Percentiles rank a stretch among this genome's conserved stretches.
Conservation (phyloP, 1,140 invertebrate species). For the Campodea augens region DNA sequence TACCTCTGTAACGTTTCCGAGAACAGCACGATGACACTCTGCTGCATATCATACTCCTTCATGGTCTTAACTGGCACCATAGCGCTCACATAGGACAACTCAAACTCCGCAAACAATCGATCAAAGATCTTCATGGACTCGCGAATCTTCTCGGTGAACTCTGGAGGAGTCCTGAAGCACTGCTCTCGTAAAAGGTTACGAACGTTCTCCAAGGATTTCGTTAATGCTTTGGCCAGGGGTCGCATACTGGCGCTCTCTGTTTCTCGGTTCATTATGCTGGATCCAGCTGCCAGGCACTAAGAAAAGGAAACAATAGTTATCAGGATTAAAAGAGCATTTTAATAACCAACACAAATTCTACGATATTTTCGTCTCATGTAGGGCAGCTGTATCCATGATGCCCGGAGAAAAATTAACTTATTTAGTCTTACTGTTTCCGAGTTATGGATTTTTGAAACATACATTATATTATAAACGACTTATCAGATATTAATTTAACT, state of each 20-base stretch:
- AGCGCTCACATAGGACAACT: constrained; percentile 91
- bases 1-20: constrained; percentile 78
- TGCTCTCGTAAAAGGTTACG: constrained; percentile 74
- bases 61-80: constrained; percentile 98
- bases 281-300: constrained; percentile 70
- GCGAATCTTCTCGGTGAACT: constrained; percentile 54
- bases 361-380: too few relatives aligned
- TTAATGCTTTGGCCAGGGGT: constrained; percentile 86
- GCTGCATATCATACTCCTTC: constrained; percentile 89
- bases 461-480: too few relatives aligned
- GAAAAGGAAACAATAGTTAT: constrained; percentile 19
- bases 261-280: constrained; percentile 93
- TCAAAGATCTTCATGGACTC: constrained; percentile 88
- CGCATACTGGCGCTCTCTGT: constrained; percentile 86
- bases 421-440: too few relatives aligned
- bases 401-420: too few relatives aligned
- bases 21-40: constrained; percentile 89
- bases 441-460: too few relatives aligned
- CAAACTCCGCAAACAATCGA: constrained; percentile 88
- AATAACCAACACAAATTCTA: too few relatives aligned
- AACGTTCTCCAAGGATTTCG: constrained; percentile 82
- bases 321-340: too few relatives aligned
- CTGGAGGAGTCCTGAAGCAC: constrained; percentile 31
- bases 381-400: too few relatives aligned
- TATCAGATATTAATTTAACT: too few relatives aligned